Conservation (phyloP, 2,797 vertebrate species). For the Lutjanus argentimaculatus region DNA sequence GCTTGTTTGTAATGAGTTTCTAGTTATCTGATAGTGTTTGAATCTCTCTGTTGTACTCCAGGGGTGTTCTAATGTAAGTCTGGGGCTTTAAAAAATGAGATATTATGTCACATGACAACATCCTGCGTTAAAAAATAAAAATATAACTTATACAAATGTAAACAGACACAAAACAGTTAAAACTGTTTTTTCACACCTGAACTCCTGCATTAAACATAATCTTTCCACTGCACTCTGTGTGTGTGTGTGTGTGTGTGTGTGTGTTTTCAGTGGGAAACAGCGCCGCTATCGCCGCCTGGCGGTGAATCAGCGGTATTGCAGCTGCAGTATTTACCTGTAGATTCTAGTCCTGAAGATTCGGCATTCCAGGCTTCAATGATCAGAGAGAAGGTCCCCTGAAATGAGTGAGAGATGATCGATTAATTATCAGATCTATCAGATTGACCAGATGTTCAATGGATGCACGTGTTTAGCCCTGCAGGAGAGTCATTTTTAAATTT, state of each 20-base stretch:
- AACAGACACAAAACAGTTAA: not conserved
- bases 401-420: not conserved
- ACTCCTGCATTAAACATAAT: not conserved
- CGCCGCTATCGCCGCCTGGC: slow-evolving; percentile 44
- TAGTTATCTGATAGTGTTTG: no score
- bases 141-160: not conserved
- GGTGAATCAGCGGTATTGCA: slow-evolving; percentile 19
- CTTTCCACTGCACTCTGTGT: not conserved
- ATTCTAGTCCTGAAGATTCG: slow-evolving; percentile 79
- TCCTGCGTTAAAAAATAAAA: not conserved
- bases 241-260: not conserved
- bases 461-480: not conserved
- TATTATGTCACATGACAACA: no score
- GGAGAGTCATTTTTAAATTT: not conserved
- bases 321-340: slow-evolving; percentile 83
- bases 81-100: no score
- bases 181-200: not conserved
- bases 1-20: no score
- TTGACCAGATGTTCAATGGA: accelerated
- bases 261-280: not conserved
- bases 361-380: slow-evolving; percentile 91
- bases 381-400: slow-evolving; percentile 90
- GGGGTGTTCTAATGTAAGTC: no score
- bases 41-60: no score
- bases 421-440: not conserved